Conservation (phyloP, 2,113 vertebrate species). For the Dasyprocta punctata region DNA sequence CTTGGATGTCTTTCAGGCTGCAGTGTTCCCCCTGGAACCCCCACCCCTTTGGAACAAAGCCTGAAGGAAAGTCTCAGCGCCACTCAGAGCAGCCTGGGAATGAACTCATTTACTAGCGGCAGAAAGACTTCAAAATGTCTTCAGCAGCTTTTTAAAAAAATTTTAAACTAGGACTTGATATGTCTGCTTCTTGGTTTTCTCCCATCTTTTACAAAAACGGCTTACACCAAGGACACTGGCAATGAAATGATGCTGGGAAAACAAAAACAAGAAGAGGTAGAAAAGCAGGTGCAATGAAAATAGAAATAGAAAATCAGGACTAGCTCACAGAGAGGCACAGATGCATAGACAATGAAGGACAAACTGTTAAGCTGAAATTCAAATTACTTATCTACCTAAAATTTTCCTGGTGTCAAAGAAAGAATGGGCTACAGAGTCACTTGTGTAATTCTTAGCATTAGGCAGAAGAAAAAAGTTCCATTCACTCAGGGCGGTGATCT, state of each 20-base stretch:
- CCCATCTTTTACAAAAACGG: neutral
- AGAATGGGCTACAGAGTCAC: neutral
- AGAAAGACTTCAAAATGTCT: neutral
- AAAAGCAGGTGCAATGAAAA: slow-evolving; percentile 12
- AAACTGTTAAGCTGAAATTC: neutral
- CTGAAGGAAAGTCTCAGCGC: slow-evolving; percentile 22
- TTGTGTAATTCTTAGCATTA: neutral
- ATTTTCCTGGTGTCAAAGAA: neutral
- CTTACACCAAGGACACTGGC: neutral
- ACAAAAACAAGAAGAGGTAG: slow-evolving; percentile 40
- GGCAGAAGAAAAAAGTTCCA: neutral
- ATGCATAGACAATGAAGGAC: neutral
- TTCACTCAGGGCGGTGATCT: neutral
- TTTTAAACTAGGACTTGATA: neutral
- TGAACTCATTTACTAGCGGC: slow-evolving; percentile 33
- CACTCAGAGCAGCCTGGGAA: slow-evolving; percentile 62
- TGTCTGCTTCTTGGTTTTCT: neutral
- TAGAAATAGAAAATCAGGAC: slow-evolving; percentile 43
- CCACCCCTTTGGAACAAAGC: slow-evolving; percentile 53
- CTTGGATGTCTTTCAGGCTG: slow-evolving; percentile 57
- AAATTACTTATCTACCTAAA: neutral
- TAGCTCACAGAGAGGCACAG: neutral
- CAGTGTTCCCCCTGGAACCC: slow-evolving; percentile 62
- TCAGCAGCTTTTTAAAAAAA: neutral
- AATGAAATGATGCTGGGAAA: neutral